A percentile compares a stretch with the other conserved stretches of the same genome.
Evolutionary conservation across 2,888 invertebrate species (phyloP).

Genomic region (Poecilobothrus nobilitatus): DNA sequence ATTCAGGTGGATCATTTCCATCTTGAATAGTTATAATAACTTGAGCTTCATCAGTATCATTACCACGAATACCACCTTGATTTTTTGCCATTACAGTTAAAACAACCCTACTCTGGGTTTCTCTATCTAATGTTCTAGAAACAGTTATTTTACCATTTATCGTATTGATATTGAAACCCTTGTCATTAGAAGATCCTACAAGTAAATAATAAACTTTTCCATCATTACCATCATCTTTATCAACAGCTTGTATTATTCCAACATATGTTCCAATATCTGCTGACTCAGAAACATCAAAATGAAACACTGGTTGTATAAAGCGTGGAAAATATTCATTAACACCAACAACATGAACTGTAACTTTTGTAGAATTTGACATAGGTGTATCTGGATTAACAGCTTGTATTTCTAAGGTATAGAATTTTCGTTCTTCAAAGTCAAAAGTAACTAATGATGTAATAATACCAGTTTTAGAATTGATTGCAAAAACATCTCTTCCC

Average conservation of each 20-base stretch:
- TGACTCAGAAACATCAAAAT: conserved; percentile 88
- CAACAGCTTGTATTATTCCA: conserved; percentile 78
- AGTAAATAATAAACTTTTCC: conserved; percentile 85
- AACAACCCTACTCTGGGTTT: conserved; percentile 81
- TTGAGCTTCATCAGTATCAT: conserved; percentile 92
- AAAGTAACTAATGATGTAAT: conserved; percentile 68
- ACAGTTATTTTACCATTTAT: conserved; percentile 79
- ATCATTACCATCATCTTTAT: conserved; percentile 80
- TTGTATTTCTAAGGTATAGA: conserved; percentile 65
- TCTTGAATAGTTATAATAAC: conserved; percentile 90
- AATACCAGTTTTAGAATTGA: conserved; percentile 68
- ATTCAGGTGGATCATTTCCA: conserved; percentile 93
- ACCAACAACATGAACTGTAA: conserved; percentile 69
- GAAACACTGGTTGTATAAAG: conserved; percentile 81
- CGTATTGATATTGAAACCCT: conserved; percentile 78
- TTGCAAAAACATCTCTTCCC: conserved; percentile 63
- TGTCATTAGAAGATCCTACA: conserved; percentile 85
- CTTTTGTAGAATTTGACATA: conserved; percentile 66
- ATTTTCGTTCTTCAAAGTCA: conserved; percentile 76
- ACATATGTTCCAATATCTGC: conserved; percentile 77
- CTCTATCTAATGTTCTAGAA: conserved; percentile 70
- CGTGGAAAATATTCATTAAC: conserved; percentile 83
- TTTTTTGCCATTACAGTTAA: conserved; percentile 92
- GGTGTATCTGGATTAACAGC: conserved; percentile 81
- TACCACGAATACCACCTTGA: conserved; percentile 84